Evolutionary conservation across 2,113 vertebrate genomes (phyloP).

Genomic region (Dasyprocta punctata): DNA sequence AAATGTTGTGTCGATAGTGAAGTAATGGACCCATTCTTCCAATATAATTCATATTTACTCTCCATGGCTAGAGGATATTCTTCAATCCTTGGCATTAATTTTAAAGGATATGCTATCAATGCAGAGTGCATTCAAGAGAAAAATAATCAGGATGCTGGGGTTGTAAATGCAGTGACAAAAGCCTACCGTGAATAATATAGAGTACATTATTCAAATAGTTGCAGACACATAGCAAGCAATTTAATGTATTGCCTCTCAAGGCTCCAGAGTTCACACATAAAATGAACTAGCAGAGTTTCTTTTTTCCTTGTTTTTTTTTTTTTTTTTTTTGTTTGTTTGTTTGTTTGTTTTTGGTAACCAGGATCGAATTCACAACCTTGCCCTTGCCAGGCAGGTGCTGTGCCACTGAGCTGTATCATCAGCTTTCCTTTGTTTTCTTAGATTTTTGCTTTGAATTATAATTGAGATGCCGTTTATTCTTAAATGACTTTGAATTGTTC

Average conservation of each 20-base stretch:
- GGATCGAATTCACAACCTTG: too few species aligned
- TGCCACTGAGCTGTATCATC: too few species aligned
- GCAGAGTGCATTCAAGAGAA: neutral
- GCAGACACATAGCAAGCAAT: neutral
- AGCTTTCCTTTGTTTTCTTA: neutral
- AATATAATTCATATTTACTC: neutral
- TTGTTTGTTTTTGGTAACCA: too few species aligned
- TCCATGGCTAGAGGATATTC: neutral
- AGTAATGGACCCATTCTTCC: neutral
- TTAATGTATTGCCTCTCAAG: neutral
- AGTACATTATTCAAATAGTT: neutral
- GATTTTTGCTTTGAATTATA: neutral
- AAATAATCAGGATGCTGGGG: neutral
- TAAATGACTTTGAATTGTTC: neutral
- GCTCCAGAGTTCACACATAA: neutral
- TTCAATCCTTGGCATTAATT: neutral
- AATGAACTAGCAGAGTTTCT: neutral
- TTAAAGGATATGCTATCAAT: neutral
- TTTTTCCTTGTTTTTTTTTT: neutral
- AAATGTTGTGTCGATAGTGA: neutral
- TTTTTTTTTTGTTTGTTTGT: too few species aligned
- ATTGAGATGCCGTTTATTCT: neutral
- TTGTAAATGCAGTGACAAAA: neutral
- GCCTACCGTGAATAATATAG: neutral
- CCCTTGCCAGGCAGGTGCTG: too few species aligned